A percentile compares a stretch with the other conserved stretches of the same genome.
Conservation (phyloP, 2,113 vertebrate genomes). For the Bambusicola thoracicus region DNA sequence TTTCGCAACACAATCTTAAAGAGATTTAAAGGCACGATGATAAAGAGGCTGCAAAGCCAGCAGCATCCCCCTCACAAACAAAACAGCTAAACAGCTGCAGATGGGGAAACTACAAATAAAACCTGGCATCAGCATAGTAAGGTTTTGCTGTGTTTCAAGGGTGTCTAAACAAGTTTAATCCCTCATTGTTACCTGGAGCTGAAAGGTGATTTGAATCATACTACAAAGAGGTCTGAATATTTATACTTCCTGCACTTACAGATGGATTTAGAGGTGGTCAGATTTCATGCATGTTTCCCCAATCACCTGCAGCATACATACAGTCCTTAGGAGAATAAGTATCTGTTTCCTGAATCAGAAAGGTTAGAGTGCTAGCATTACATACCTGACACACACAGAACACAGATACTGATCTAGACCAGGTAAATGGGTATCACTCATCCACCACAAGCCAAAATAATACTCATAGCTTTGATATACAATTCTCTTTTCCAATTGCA, state of each 20-base stretch:
- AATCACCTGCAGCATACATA: neutral
- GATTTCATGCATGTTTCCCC: neutral
- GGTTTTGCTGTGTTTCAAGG: neutral
- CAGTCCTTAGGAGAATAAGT: neutral
- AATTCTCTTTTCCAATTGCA: rapidly evolving
- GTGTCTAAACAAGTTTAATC: neutral
- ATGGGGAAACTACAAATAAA: neutral
- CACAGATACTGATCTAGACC: neutral
- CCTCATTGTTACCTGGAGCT: neutral
- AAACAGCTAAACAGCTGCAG: neutral
- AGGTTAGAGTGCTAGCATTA: neutral
- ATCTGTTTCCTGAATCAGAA: neutral
- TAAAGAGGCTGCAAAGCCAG: neutral
- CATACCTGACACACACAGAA: rapidly evolving
- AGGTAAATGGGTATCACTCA: neutral
- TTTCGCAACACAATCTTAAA: neutral
- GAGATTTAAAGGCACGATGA: neutral
- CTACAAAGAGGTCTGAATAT: neutral
- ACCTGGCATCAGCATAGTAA: neutral
- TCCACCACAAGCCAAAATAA: neutral
- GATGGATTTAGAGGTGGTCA: neutral
- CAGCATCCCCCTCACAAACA: rapidly evolving
- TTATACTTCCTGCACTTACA: neutral
- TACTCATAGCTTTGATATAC: neutral
- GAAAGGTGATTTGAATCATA: neutral